These are phyloP conservation scores for Mesoclemmys tuberculata DNA, from an alignment of 2,113 vertebrate species.

Conservation along the genomic window DNA sequence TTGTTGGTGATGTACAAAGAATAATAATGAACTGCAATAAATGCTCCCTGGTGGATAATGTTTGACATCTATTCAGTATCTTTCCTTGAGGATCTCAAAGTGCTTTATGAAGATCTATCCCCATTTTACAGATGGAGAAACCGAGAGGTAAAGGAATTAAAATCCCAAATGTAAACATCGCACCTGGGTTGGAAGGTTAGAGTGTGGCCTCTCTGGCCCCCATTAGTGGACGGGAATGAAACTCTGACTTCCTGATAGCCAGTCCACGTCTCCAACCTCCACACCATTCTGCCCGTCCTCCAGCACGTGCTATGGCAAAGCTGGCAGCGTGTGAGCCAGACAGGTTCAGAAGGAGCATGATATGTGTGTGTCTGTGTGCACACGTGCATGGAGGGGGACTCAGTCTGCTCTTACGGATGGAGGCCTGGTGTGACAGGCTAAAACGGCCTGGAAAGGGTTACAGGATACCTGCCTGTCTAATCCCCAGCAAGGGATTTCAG, in stretches of 20 bases:
- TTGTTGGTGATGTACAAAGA: neutral
- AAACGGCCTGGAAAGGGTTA: fast-evolving
- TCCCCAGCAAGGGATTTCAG: fast-evolving
- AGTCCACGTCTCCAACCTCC: fast-evolving
- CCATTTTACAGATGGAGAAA: neutral
- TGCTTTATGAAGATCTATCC: neutral
- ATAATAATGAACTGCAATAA: conserved; percentile 24
- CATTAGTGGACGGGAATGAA: fast-evolving
- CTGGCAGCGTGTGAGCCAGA: neutral
- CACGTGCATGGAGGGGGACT: fast-evolving
- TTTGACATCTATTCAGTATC: neutral
- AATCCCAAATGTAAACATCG: neutral
- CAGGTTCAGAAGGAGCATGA: neutral
- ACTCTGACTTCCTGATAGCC: neutral
- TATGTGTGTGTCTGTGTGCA: fast-evolving
- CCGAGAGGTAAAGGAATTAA: neutral
- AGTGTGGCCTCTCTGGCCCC: neutral
- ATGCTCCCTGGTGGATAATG: fast-evolving
- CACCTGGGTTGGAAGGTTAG: neutral
- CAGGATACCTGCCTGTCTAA: neutral
- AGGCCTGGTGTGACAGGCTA: fast-evolving
- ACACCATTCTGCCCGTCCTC: fast-evolving
- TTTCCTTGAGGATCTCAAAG: neutral
- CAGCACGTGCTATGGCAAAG: neutral
- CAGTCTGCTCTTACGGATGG: neutral